Base-by-base conservation (phyloP, 2,113 vertebrate species). In the Larimichthys crocea region DNA sequence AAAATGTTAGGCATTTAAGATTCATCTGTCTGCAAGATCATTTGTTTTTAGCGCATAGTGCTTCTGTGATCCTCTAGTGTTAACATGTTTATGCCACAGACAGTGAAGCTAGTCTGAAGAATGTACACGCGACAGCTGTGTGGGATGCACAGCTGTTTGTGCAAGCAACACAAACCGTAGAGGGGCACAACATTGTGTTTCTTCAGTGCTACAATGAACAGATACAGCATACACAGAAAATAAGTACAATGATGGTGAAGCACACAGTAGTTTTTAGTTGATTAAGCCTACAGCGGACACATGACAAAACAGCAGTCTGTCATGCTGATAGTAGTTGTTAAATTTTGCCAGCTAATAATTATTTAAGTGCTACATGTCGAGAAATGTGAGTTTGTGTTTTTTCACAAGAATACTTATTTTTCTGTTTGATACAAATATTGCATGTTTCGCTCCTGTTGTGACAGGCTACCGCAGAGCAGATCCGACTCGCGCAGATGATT, bases 401-500 rank as follows among this genome's bases (percentile, higher is more conserved):
- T 19, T 35, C 6, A 15, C 14, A 67, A 62, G 16, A 80, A 74
- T 63, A 17, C 0, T 31, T 69, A 4, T 67, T 15, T 5, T 15
- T 70, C 4, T 31, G 22, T 73, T 76, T 66, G 59, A 29, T 65
- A 3, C 22, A 68, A 60, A 68, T 74, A 10, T 20, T 20, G 9
- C 9, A 49, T 57, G 4, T 20, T 15, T 64, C 6, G 4, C 5
- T 63, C 24, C 24, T 67, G 40, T 53, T 62, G 65, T 31, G 55
- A 59, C 85, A 99, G 98, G 98, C 98, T 81, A 99, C 98, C 48
- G 98, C 98, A 2, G 98, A 99, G 96, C 98, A 99, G 93, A 99
- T 99, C 92, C 95, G 97, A 95, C 97, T 99, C 86, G 98, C 98
- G 88, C 98, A 99, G 96, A 98, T 99, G 98, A 99, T 99, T 94